phyloP scores from a whole-genome alignment of 2,797 vertebrate genomes.

The Podarcis siculus region DNA sequence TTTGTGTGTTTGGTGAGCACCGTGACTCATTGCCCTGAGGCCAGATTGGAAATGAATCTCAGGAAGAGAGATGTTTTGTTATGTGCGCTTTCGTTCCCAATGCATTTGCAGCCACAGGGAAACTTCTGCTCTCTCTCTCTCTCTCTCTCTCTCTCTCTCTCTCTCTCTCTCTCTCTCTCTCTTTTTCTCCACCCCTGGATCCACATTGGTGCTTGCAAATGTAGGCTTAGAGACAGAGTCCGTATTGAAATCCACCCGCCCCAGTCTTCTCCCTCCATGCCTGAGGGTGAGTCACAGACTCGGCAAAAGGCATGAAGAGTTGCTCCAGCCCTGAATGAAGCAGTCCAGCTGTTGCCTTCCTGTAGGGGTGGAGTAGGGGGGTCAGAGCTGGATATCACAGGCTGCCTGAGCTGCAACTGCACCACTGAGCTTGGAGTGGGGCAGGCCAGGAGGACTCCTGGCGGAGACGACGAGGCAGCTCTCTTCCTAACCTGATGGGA shows the following conservation, averaged over 20 bases:
- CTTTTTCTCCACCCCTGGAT: constrained; percentile 60
- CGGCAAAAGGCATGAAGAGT: neutral
- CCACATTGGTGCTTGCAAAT: constrained; percentile 34
- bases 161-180: constrained; percentile 29
- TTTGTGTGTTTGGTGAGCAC: neutral
- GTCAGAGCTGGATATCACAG: constrained; percentile 66
- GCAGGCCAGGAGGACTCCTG: constrained; percentile 45
- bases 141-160: constrained; percentile 1
- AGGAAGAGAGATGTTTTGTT: constrained; percentile 71
- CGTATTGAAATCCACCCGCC: neutral
- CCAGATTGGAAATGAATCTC: constrained; percentile 67
- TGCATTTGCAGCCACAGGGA: constrained; percentile 38
- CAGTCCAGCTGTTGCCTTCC: constrained; percentile 65
- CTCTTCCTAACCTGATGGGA: constrained; percentile 57
- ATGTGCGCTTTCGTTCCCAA: constrained; percentile 50
- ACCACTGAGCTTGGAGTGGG: constrained; percentile 47
- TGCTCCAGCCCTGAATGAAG: constrained; percentile 61
- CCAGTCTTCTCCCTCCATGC: neutral
- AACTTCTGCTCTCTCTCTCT: constrained; percentile 31
- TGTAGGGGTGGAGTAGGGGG: constrained; percentile 13
- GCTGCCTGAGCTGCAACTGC: constrained; percentile 53
- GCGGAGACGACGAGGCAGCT: constrained; percentile 40
- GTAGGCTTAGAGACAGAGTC: constrained; percentile 32
- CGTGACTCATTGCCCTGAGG: constrained; percentile 59
- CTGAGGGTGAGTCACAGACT: constrained; percentile 20